These are phyloP conservation scores for Galerucella nymphaeae DNA, from an alignment of 2,888 invertebrate species.

Conservation along the genomic window DNA sequence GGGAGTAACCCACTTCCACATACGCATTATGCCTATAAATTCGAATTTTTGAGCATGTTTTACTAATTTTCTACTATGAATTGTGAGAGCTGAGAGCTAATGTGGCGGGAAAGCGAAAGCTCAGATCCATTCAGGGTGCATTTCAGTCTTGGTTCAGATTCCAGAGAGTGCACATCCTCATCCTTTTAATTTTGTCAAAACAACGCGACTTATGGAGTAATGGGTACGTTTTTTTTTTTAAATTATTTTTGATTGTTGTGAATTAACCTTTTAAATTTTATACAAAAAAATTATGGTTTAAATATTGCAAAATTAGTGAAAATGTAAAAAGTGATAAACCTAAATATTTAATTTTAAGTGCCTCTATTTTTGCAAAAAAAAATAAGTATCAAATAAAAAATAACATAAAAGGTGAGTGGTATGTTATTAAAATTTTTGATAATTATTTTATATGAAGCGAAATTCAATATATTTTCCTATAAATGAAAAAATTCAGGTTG, in stretches of 20 bases:
- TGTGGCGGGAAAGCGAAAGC: background rate
- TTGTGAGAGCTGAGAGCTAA: background rate
- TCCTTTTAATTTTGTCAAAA: constrained; percentile 3
- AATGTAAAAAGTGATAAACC: no score
- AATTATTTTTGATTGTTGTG: background rate
- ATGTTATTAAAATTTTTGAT: no score
- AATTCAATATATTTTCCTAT: no score
- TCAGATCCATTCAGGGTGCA: constrained; percentile 2
- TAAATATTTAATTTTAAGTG: no score
- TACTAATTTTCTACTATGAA: background rate
- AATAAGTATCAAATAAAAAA: no score
- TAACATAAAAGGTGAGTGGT: no score
- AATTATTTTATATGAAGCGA: no score
- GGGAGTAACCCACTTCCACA: background rate
- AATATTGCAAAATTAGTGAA: no score
- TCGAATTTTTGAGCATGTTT: background rate
- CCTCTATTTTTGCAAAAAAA: no score
- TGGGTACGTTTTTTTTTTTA: constrained; percentile 21
- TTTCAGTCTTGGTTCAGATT: constrained; percentile 29
- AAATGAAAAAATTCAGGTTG: no score
- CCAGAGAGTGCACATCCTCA: constrained; percentile 11
- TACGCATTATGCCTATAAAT: background rate
- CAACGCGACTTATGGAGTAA: constrained; percentile 31
- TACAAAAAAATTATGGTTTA: no score
- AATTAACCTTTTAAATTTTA: no score